phyloP scores from a whole-genome alignment of 2,797 vertebrate genomes.

The Erithacus rubecula region DNA sequence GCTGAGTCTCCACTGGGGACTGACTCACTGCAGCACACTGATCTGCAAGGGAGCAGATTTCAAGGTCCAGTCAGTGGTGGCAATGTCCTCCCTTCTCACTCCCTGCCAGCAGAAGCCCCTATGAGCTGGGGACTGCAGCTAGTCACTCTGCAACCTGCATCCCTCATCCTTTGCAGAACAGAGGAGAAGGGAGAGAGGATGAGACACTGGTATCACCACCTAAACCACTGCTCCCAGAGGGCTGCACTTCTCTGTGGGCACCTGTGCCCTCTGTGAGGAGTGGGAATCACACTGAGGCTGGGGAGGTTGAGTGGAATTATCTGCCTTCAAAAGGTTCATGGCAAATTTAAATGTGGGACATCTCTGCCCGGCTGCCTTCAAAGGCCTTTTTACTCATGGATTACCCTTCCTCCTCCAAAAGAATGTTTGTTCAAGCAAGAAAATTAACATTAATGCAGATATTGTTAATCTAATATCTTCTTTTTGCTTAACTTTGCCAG shows the following conservation, averaged over 20 bases:
- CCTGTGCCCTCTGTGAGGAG: background rate
- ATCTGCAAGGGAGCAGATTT: background rate
- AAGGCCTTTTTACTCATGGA: background rate
- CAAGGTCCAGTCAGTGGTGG: background rate
- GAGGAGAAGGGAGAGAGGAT: background rate
- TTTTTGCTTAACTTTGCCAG: background rate
- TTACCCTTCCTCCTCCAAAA: background rate
- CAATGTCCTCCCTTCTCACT: background rate
- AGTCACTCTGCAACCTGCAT: background rate
- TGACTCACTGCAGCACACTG: background rate
- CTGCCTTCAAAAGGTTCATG: background rate
- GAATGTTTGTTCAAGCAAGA: background rate
- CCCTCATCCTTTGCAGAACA: background rate
- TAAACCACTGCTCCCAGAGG: background rate
- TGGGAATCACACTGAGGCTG: background rate
- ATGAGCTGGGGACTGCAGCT: fast-evolving
- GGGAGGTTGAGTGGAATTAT: background rate
- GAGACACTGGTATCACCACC: background rate
- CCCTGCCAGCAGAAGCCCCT: background rate
- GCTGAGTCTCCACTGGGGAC: fast-evolving
- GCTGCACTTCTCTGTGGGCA: background rate
- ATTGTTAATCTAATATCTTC: background rate
- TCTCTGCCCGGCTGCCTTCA: background rate
- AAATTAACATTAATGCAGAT: background rate
- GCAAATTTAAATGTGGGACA: fast-evolving